A percentile compares a stretch with the other conserved stretches of the same genome.
These are phyloP conservation scores for Phaetusa simplex DNA, from an alignment of 2,113 vertebrate species.

Conservation along the genomic window DNA sequence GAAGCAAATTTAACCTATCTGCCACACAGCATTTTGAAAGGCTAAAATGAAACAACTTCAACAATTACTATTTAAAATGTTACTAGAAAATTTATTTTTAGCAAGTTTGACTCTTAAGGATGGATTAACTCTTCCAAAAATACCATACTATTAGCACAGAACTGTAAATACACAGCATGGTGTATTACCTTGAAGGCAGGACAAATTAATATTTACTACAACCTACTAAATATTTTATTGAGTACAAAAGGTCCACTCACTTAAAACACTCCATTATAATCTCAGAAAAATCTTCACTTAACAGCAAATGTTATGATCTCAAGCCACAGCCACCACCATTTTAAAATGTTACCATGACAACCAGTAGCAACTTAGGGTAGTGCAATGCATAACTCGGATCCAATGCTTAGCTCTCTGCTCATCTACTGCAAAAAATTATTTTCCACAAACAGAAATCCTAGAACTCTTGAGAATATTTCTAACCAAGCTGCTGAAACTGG, in stretches of 20 bases:
- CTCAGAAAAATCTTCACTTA: slow-evolving; percentile 1
- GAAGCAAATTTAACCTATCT: background rate
- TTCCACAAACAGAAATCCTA: background rate
- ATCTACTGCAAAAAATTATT: background rate
- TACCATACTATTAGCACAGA: background rate
- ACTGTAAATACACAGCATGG: background rate
- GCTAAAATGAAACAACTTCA: background rate
- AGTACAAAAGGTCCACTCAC: slow-evolving; percentile 13
- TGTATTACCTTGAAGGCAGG: slow-evolving; percentile 25
- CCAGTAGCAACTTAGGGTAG: background rate
- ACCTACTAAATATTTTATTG: slow-evolving; percentile 46
- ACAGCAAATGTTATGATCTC: background rate
- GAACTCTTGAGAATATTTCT: background rate
- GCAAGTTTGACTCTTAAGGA: background rate
- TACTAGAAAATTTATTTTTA: background rate
- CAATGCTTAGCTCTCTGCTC: background rate
- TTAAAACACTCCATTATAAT: slow-evolving; percentile 25
- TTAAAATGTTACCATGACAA: slow-evolving; percentile 56
- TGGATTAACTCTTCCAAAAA: background rate
- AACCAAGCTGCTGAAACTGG: background rate
- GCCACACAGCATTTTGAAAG: background rate
- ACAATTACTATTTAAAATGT: background rate
- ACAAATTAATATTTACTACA: slow-evolving; percentile 51
- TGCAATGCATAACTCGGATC: background rate
- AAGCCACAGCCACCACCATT: slow-evolving; percentile 32